Evolutionary conservation across 2,797 vertebrate species (phyloP), one percentile per base, ranked within the genome.

Genomic region (Carduelis carduelis): DNA sequence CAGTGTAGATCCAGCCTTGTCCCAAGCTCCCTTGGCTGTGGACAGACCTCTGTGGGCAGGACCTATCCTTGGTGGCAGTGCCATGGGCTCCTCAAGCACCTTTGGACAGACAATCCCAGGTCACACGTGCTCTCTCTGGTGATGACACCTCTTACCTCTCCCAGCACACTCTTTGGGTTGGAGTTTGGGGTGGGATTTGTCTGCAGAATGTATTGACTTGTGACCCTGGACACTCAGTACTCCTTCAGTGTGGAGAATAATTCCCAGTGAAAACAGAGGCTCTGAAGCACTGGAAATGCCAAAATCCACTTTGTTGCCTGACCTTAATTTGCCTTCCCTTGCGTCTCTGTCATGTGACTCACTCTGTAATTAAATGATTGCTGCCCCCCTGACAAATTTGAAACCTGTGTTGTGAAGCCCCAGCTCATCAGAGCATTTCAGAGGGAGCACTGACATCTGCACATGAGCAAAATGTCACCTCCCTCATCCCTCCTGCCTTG

Each of bases 281-380:
- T 90, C 63, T 76, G 63, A 87, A 95, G 70, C 34, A n/a, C 44
- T 64, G 63, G 74, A 93, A 93, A 89, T 80, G 68, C 60, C 90
- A 84, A 90, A 90, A 93, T 66, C 53, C 46, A 60, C 74, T 91
- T 94, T 87, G 74, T 87, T 94, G 56, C 86, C 85, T 92, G 93
- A 87, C 96, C 90, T 94, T 94, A 92, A 92, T 95, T 93, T 96
- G 90, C 81, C 71, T 90, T 90, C 88, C 86, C 85, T 76, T 22
- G 3, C 5, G 10, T 46, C 63, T 92, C 69, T 63, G 43, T 70
- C 1, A 12, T 87, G 83, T 96, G 95, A 95, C 81, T 95, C 91
- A 88, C 74, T 76, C 66, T 82, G 93, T 95, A 94, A 97, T 97
- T 93, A 96, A 96, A 89, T 90, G 93, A 95, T 93, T 95, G 91